A percentile compares a stretch with the other conserved stretches of the same genome.
Conservation (phyloP, 1,140 invertebrate species). For the Probaryconus sp. region DNA sequence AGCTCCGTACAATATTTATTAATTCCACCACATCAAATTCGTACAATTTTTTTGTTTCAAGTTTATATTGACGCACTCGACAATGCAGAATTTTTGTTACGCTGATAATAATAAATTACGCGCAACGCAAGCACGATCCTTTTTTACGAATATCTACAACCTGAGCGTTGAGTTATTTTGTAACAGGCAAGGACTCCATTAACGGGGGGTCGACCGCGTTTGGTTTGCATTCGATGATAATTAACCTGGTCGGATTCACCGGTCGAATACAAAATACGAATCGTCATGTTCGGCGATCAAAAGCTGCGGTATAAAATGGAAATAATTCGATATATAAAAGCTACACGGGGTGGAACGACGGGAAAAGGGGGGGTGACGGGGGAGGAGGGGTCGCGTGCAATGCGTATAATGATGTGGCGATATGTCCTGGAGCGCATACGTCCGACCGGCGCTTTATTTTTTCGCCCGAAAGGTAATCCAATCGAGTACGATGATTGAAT, state of each 20-base stretch:
- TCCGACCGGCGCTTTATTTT: conserved; percentile 44
- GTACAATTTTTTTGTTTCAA: too few species aligned
- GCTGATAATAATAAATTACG: too few species aligned
- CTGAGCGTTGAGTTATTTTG: conserved; percentile 4
- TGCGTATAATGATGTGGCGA: conserved; percentile 66
- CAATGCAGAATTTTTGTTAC: too few species aligned
- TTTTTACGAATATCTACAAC: conserved; percentile 30
- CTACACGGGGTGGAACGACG: too few species aligned
- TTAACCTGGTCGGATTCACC: conserved; percentile 61
- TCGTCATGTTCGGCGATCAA: conserved; percentile 64
- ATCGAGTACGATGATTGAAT: conserved; percentile 77
- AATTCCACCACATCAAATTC: too few species aligned
- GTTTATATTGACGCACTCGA: too few species aligned
- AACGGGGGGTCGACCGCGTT: conserved; percentile 41
- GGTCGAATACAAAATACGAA: conserved; percentile 59
- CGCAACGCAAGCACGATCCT: too few species aligned
- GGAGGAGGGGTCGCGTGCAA: conserved; percentile 37
- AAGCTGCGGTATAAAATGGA: conserved; percentile 66
- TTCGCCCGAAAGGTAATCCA: conserved; percentile 72
- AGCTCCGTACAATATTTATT: too few species aligned
- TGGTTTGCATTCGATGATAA: conserved; percentile 63
- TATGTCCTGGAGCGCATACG: conserved; percentile 57
- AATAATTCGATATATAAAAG: conserved; percentile 73
- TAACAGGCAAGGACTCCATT: conserved; percentile 62
- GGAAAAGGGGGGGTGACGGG: too few species aligned